Conservation (phyloP, 2,797 vertebrate species). For the Typhlichthys eigenmanni region DNA sequence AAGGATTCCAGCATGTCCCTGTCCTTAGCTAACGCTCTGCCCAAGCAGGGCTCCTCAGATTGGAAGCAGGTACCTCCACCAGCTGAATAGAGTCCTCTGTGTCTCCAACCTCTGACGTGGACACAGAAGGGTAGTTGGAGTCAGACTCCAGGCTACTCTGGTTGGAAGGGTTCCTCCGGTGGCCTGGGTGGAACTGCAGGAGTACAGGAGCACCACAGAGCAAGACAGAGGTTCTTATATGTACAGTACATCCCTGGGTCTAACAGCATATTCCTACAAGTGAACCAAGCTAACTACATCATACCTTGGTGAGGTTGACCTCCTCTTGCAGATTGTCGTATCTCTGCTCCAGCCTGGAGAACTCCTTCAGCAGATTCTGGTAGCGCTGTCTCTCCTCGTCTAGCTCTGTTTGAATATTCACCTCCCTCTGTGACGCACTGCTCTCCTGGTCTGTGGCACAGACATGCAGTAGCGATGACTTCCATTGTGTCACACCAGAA, state of each 20-base stretch:
- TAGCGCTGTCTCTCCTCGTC: constrained; percentile 87
- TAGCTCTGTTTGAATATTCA: constrained; percentile 80
- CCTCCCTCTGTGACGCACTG: constrained; percentile 65
- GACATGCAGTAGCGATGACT: neutral
- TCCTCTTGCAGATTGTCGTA: constrained; percentile 91
- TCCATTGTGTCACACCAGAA: too few species aligned
- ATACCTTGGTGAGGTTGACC: constrained; percentile 76
- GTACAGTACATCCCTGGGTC: too few species aligned
- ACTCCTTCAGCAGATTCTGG: constrained; percentile 94
- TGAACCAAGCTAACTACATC: too few species aligned
- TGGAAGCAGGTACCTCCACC: constrained; percentile 81
- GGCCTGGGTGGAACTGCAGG: constrained; percentile 80
- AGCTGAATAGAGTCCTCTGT: constrained; percentile 86
- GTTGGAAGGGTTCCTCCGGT: constrained; percentile 87
- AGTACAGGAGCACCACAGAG: constrained; percentile 2
- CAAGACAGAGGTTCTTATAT: neutral
- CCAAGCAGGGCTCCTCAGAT: too few species aligned
- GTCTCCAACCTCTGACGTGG: constrained; percentile 89
- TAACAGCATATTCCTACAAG: constrained; percentile 26
- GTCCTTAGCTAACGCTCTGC: too few species aligned
- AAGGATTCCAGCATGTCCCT: too few species aligned
- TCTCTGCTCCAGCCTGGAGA: constrained; percentile 88
- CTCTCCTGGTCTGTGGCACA: constrained; percentile 47
- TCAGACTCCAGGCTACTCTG: constrained; percentile 94
- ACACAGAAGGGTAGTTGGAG: constrained; percentile 89